Evolutionary conservation across 2,797 vertebrate species (phyloP), one percentile per base, ranked within the genome.

Genomic region (Parotocinclus haroldoi): DNA sequence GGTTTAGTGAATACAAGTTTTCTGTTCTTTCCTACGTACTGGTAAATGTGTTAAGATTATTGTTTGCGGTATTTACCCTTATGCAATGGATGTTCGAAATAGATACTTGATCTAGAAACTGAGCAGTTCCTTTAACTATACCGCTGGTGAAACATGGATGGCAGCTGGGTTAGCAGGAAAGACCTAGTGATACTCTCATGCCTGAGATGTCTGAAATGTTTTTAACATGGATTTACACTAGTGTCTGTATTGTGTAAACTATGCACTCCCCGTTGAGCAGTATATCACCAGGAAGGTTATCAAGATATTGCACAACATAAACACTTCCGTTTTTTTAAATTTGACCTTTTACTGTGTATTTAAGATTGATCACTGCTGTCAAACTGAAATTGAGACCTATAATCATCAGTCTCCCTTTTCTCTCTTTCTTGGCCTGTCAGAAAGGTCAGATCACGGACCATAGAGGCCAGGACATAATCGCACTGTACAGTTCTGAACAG

Each of bases 121-220:
- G n/a, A 27, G 27, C 27, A 27, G 27, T 27, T 27, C 27, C 27
- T 27, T 27, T 27, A 27, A 27, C 27, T 27, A 27, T 58, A 61
- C 11, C 13, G 48, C 57, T 7, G 42, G 19, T 66, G 42, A 74
- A 69, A 69, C 57, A 53, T 50, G 7, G 62, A 58, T 36, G 54
- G 61, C 76, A 77, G 68, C 61, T 71, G 65, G 48, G 54, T 69
- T 48, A 69, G 55, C 63, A 55, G 45, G 56, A 49, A 72, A 52
- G 16, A 63, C 50, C 58, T 18, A 7, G 27, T 27, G 27, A 27
- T 0, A 63, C 45, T 46, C 68, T 69, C 50, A 11, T 72, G 8
- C 13, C 53, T 72, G 71, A 36, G 51, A 64, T 27, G 17, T 44
- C 44, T 70, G 73, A 59, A 75, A 67, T 68, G 69, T 58, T 68